Conservation (phyloP, 2,113 vertebrate genomes). For the Empidonax traillii region DNA sequence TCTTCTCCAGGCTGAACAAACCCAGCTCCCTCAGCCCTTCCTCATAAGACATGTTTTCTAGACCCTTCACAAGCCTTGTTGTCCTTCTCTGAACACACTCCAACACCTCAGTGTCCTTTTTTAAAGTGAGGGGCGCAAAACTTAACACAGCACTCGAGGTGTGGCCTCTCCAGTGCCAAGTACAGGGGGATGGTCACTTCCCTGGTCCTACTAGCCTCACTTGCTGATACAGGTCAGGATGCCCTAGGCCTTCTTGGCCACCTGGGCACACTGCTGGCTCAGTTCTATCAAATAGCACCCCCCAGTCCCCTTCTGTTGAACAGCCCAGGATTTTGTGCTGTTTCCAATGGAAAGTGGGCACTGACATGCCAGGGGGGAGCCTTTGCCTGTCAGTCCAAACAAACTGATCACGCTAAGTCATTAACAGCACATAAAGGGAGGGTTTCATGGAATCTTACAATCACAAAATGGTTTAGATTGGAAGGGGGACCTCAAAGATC, state of each 20-base stretch:
- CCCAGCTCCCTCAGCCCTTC: not conserved
- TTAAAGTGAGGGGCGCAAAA: not conserved
- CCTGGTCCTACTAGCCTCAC: not conserved
- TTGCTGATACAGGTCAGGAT: not conserved
- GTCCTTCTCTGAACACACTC: not conserved
- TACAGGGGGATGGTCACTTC: no score
- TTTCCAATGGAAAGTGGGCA: not conserved
- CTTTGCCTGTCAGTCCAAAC: not conserved
- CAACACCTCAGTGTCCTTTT: not conserved
- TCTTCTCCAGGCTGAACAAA: not conserved
- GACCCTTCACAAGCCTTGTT: not conserved
- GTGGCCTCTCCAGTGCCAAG: not conserved
- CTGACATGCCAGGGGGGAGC: fast-evolving
- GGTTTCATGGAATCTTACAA: not conserved
- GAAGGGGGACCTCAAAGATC: not conserved
- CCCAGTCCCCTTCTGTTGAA: not conserved
- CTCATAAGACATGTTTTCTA: not conserved
- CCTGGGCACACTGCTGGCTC: not conserved
- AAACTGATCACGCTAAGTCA: not conserved
- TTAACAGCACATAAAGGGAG: fast-evolving
- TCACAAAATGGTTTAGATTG: not conserved
- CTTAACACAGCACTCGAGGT: not conserved
- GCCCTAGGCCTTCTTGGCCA: not conserved
- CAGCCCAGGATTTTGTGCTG: not conserved
- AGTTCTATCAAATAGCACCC: not conserved